These are phyloP conservation scores for Trachurus trachurus DNA, from an alignment of 2,797 vertebrate species.

Conservation along the genomic window DNA sequence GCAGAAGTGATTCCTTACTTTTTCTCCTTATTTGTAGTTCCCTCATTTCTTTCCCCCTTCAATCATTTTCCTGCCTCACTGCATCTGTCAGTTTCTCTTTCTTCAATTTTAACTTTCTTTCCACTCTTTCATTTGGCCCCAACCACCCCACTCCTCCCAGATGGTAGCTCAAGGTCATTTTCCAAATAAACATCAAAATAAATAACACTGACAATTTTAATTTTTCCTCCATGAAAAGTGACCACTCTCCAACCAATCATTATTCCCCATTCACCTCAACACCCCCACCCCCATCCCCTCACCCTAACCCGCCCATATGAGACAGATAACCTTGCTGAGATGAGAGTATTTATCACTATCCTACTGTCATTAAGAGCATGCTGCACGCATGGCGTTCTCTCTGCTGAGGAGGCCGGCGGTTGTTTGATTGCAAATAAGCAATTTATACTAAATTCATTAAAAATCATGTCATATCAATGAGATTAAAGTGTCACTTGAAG, in stretches of 20 bases:
- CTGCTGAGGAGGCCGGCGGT: background rate
- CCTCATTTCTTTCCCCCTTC: background rate
- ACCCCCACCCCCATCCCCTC: background rate
- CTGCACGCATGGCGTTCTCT: background rate
- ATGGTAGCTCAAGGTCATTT: constrained; percentile 57
- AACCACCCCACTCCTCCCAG: constrained; percentile 4
- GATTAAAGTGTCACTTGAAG: constrained; percentile 35
- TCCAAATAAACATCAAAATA: constrained; percentile 53
- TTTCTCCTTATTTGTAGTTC: background rate
- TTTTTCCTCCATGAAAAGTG: constrained; percentile 33
- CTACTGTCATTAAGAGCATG: constrained; percentile 36
- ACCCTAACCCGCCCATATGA: background rate
- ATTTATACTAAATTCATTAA: constrained; percentile 50
- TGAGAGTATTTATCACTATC: constrained; percentile 53
- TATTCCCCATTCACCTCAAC: background rate
- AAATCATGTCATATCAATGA: constrained; percentile 48
- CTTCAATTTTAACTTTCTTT: no score
- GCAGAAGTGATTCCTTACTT: background rate
- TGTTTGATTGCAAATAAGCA: constrained; percentile 33
- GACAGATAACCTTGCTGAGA: constrained; percentile 54
- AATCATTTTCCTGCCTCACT: background rate
- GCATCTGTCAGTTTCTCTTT: background rate
- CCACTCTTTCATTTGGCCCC: constrained; percentile 16
- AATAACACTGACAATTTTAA: constrained; percentile 40
- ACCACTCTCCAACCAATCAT: constrained; percentile 25